phyloP scores from a whole-genome alignment of 2,888 invertebrate species.

The Nephrotoma guestfalica region DNA sequence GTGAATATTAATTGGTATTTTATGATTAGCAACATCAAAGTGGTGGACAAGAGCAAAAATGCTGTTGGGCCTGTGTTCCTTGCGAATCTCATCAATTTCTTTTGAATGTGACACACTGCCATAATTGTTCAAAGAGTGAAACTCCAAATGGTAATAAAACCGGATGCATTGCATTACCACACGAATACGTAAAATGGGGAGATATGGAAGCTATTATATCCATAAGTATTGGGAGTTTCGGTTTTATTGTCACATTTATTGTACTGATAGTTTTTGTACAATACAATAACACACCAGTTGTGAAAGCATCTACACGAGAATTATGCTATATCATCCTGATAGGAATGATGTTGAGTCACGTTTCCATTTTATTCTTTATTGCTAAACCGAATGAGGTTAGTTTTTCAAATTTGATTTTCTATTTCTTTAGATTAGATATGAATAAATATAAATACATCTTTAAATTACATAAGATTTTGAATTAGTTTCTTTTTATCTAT shows the following conservation, averaged over 20 bases:
- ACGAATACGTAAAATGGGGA: conserved; percentile 46
- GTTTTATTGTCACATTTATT: conserved; percentile 45
- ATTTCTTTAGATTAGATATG: background rate
- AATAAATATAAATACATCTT: background rate
- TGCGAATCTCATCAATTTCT: conserved; percentile 49
- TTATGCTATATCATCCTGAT: conserved; percentile 55
- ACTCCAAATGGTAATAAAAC: conserved; percentile 49
- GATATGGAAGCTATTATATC: conserved; percentile 47
- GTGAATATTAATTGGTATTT: background rate
- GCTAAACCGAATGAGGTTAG: conserved; percentile 39
- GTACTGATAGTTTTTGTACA: conserved; percentile 46
- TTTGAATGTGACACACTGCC: conserved; percentile 41
- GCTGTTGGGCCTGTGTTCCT: conserved; percentile 63
- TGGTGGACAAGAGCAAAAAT: conserved; percentile 44
- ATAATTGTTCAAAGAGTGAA: conserved; percentile 43
- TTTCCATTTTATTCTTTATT: conserved; percentile 48
- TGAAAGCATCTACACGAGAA: conserved; percentile 51
- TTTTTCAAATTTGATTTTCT: background rate
- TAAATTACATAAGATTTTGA: background rate
- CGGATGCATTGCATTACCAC: conserved; percentile 41
- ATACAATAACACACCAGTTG: conserved; percentile 61
- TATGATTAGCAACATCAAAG: conserved; percentile 27
- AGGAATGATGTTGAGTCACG: conserved; percentile 41
- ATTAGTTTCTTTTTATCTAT: background rate
- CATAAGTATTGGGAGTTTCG: conserved; percentile 41